Base-by-base conservation (phyloP, 2,797 vertebrate genomes). In the Apogon hyalosoma region DNA sequence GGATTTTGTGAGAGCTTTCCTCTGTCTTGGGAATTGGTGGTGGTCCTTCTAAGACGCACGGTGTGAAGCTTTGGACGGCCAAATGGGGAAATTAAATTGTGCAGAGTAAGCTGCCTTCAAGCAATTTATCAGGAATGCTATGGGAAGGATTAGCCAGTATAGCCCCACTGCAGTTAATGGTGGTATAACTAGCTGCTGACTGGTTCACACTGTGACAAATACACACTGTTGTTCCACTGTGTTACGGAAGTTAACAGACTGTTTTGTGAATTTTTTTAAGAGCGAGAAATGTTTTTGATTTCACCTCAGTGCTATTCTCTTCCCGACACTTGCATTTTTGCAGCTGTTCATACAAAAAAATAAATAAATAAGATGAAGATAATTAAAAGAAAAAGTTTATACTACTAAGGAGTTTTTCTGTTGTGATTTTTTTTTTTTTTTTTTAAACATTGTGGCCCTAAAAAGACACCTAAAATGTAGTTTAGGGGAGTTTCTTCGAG, bases 81-180 rank as follows among this genome's bases (percentile, higher is more conserved):
- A 0, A 65, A 54, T 67, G 42, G 73, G 69, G 59, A 83, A 79
- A 85, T 85, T 46, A 79, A 85, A 77, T 63, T 48, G 63, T 82
- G 78, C 76, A 68, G 63, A 67, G 56, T 78, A 80, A 88, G 79
- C 82, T 79, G 67, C 69, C 73, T 77, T 39, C 50, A 18, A 74
- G 80, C 63, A 73, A 48, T 75, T 83, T 63, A 85, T 83, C 73
- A 75, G 72, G 52, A 69, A 69, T 52, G 63, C 57, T 79, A 45
- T 56, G 47, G 68, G 57, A 82, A 76, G 79, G 73, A 86, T 89
- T 82, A 81, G 55, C 50, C 52, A 72, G 60, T 21, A 13, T 57
- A 54, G 63, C 49, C 57, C 63, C 49, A 68, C 19, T 53, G 36
- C 62, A 73, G 46, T 28, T 75, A 77, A 79, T 78, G 67, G 64